Evolutionary conservation across 2,888 invertebrate genomes (phyloP).

Genomic region (Venusia cambrica): DNA sequence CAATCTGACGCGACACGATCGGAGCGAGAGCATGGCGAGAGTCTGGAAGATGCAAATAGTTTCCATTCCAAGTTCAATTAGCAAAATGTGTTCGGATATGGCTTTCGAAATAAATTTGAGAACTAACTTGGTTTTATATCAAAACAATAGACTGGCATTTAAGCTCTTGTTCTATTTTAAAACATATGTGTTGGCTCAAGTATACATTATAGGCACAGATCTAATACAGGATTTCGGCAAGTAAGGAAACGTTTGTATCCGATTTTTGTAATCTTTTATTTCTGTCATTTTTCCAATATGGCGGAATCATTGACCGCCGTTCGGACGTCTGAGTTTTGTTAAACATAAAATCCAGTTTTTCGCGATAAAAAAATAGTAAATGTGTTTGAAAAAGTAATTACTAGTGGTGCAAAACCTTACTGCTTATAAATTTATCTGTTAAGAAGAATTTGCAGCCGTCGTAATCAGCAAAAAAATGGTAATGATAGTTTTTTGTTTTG

Average conservation of each 20-base stretch:
- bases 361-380: slow-evolving; percentile 43
- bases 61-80: too few relatives aligned
- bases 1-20: too few relatives aligned
- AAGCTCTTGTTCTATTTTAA: too few relatives aligned
- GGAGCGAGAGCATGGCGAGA: too few relatives aligned
- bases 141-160: too few relatives aligned
- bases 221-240: slow-evolving; percentile 10
- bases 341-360: slow-evolving; percentile 50
- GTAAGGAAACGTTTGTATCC: slow-evolving; percentile 34
- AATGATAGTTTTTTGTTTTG: slow-evolving; percentile 82
- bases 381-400: slow-evolving; percentile 48
- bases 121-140: too few relatives aligned
- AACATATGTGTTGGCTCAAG: too few relatives aligned
- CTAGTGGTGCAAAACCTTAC: slow-evolving; percentile 36
- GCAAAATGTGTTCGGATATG: too few relatives aligned
- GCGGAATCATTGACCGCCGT: slow-evolving; percentile 78
- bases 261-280: slow-evolving; percentile 55
- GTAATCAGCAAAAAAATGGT: slow-evolving; percentile 70
- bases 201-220: too few relatives aligned
- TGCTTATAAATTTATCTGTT: slow-evolving; percentile 25
- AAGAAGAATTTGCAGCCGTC: slow-evolving; percentile 30
- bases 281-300: slow-evolving; percentile 75
- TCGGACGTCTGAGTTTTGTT: slow-evolving; percentile 63
- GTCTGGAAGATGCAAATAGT: too few relatives aligned
- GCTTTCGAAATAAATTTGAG: too few relatives aligned